Evolutionary conservation across 2,113 vertebrate species (phyloP), one percentile per base, ranked within the genome.

Genomic region (Tragulus kanchil): DNA sequence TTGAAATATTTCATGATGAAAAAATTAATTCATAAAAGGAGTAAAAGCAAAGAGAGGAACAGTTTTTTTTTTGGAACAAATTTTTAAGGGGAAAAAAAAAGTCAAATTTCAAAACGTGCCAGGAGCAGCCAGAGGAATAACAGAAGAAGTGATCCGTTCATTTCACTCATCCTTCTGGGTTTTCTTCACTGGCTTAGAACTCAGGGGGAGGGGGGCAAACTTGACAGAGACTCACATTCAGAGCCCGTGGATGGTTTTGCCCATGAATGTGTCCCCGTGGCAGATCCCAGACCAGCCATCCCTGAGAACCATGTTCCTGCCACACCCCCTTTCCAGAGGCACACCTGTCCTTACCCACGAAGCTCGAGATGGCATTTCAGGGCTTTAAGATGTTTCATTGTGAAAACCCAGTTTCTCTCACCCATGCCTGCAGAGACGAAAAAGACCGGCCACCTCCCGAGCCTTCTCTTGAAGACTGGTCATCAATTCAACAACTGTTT

Each of bases 1-100:
- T 75, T 90, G 78, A 95, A 97, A 96, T 69, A 73, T 78, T 96
- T 95, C 61, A 36, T 45, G 8, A 89, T 95, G n/a, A 94, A 96
- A 97, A 97, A 88, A 89, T 75, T 91, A 75, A 93, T 92, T 96
- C 82, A 26, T 21, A 89, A 69, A 85, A 48, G 73, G 21, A 13
- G 21, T 21, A 17, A 88, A 93, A 82, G 73, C 31, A 69, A 86
- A 97, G 15, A 58, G 64, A 89, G 59, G 67, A 91, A 81, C n/a
- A 95, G n/a, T 45, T 31, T 94, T 94, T 97, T 85, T n/a, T n/a
- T n/a, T n/a, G 59, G 67, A 91, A 81, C n/a, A 95, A 42, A 52
- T 31, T 94, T 94, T 97, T 85, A 85, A 77, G 26, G 26, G 4
- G 25, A 94, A 78, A 75, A 88, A 56, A 56, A 25, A 89, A 95